Percentiles rank a stretch among this genome's conserved stretches.
Conservation (phyloP, 92 coral and sea anemone species). For the Heteractis magnifica region DNA sequence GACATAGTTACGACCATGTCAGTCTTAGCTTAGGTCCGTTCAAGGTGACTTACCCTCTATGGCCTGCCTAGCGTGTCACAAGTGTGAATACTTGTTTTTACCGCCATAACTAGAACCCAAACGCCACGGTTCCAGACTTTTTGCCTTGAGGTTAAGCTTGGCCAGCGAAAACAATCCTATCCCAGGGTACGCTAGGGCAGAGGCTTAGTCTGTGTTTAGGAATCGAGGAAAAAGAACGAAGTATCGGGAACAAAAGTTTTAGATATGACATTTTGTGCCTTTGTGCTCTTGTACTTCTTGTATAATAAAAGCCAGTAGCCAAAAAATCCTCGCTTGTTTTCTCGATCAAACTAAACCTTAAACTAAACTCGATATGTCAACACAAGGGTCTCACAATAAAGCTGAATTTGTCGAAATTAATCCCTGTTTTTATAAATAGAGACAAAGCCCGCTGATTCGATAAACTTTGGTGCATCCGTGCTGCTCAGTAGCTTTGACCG, state of each 20-base stretch:
- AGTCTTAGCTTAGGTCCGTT: neutral
- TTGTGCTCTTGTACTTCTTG: neutral
- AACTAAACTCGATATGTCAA: neutral
- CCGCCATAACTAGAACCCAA: neutral
- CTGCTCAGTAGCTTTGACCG: neutral
- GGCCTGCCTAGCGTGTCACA: neutral
- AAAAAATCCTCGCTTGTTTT: neutral
- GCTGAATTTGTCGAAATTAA: neutral
- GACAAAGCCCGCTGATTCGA: neutral
- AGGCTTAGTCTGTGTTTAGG: too few species aligned
- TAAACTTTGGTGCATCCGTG: neutral
- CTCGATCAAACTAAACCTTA: neutral
- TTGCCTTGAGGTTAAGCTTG: neutral
- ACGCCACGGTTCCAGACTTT: neutral
- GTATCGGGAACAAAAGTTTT: too few species aligned
- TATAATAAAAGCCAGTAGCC: neutral
- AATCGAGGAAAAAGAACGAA: too few species aligned
- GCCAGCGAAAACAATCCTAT: neutral
- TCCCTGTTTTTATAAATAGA: neutral
- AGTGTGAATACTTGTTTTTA: neutral
- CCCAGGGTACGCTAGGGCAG: neutral
- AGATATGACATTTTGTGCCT: too few species aligned
- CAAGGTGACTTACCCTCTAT: neutral
- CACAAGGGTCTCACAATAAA: neutral
- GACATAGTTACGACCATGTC: neutral